Evolutionary conservation across 1,140 invertebrate genomes (phyloP), one percentile per base, ranked within the genome.

Genomic region (Dendroctonus ponderosae): DNA sequence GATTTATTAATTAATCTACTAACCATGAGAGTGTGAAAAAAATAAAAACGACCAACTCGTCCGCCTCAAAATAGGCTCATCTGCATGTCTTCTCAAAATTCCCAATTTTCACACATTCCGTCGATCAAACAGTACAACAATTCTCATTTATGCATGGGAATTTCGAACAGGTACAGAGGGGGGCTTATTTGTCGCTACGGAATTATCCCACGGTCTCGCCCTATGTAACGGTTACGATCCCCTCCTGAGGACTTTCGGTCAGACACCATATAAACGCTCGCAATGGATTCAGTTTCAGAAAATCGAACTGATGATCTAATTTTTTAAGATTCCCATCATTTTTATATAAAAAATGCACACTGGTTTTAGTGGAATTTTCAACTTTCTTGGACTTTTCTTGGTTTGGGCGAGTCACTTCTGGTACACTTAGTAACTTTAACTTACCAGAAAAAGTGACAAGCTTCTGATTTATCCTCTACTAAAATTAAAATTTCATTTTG

Each of bases 131-230:
- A 56, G 26, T 26, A 26, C 26, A 26, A 26, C 26, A 26, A 26
- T 26, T 3, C 26, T 26, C 26, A 41, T 40, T 64, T 64, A 64
- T 57, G 63, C 63, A 66, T 66, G 63, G 67, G 61, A 64, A 64
- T 64, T 69, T 69, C 57, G 12, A 65, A 69, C 67, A 68, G 62
- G 66, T 70, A 68, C 49, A 65, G 62, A 67, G 69, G 69, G 62
- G 66, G 63, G 61, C 49, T 64, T 57, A 66, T 60, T 60, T 38
- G 59, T 62, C 53, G 46, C 42, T 39, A 63, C 48, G 62, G 53
- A 70, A 70, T 63, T 68, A 70, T 70, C 69, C 69, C 69, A 70
- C 69, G 69, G 69, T 70, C 69, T 70, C 63, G 63, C 69, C 66
- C 69, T 48, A 57, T 65, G 60, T 70, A 70, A 70, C 69, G 60